These are phyloP conservation scores for Jaculus jaculus DNA, from an alignment of 2,113 vertebrate genomes.

Conservation along the genomic window DNA sequence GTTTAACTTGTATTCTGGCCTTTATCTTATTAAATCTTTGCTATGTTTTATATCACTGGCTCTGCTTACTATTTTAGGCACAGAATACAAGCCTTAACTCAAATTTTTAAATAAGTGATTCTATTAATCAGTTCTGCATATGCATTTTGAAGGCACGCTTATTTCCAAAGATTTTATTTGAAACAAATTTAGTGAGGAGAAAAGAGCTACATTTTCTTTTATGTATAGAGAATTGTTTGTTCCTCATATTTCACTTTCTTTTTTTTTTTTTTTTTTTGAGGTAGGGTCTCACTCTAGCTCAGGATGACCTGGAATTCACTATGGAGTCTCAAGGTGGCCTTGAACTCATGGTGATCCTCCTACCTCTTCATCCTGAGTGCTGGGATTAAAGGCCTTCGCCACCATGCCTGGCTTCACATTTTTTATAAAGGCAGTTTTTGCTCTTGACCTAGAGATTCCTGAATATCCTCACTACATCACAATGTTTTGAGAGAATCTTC, in stretches of 20 bases:
- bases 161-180: conserved; percentile 32
- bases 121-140: neutral
- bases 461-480: neutral
- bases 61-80: conserved; percentile 39
- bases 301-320: too few species aligned
- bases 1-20: conserved; percentile 53
- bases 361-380: too few species aligned
- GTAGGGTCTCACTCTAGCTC: too few species aligned
- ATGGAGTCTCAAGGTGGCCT: too few species aligned
- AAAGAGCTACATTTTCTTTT: neutral
- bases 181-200: neutral
- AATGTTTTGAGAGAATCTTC: neutral
- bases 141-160: conserved; percentile 37
- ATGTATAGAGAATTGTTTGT: neutral
- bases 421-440: neutral
- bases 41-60: conserved; percentile 9
- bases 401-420: too few species aligned
- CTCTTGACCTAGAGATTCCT: neutral
- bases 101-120: conserved; percentile 30
- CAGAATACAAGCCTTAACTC: conserved; percentile 9
- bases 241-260: neutral
- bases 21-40: conserved; percentile 61
- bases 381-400: too few species aligned
- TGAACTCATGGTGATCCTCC: too few species aligned
- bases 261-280: too few species aligned